These are phyloP conservation scores for Papilio machaon DNA, from an alignment of 1,140 invertebrate genomes.

Conservation along the genomic window DNA sequence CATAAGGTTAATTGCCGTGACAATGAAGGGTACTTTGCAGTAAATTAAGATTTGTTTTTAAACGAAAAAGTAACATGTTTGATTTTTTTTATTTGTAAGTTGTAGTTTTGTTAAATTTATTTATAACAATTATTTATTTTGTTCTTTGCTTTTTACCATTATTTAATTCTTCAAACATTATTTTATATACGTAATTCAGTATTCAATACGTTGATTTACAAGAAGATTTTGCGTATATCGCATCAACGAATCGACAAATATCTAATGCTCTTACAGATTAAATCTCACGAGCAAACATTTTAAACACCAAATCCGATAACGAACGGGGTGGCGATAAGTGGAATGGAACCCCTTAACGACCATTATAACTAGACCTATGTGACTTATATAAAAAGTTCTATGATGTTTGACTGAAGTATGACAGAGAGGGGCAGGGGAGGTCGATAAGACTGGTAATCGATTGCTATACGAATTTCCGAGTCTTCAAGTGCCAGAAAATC, in stretches of 20 bases:
- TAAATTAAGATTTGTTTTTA: no score
- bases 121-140: no score
- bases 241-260: conserved; percentile 32
- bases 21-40: no score
- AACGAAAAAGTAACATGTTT: no score
- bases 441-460: conserved; percentile 45
- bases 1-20: no score
- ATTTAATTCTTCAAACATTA: no score
- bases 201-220: not conserved
- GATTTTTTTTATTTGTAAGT: no score
- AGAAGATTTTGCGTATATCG: not conserved
- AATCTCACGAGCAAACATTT: conserved; percentile 55
- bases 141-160: no score
- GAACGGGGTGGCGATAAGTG: conserved; percentile 53
- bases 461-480: conserved; percentile 54
- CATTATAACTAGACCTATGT: conserved; percentile 31
- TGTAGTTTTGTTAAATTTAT: no score
- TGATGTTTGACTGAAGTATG: not conserved
- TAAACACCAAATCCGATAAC: conserved; percentile 51
- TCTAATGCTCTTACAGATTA: conserved; percentile 39
- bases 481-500: conserved; percentile 69
- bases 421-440: conserved; percentile 26
- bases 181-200: not conserved
- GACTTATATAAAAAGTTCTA: not conserved
- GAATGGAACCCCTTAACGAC: conserved; percentile 40